Percentiles rank a stretch among this genome's conserved stretches.
These are phyloP conservation scores for Cerceris ruficornis DNA, from an alignment of 2,888 invertebrate genomes.

Conservation along the genomic window DNA sequence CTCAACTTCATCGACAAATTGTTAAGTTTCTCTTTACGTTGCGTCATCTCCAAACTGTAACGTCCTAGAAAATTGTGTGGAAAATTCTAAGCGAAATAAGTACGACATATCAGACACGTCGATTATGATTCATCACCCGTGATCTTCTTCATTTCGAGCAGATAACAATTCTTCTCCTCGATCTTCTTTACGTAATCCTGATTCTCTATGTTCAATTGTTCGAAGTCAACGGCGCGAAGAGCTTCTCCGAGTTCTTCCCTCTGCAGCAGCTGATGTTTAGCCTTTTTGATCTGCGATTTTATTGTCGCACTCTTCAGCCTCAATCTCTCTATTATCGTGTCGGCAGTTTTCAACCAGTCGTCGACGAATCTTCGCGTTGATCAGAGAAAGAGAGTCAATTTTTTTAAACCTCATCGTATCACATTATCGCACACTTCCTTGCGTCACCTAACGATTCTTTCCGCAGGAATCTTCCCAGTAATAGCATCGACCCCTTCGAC, in stretches of 20 bases:
- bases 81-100: not conserved
- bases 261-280: conserved; percentile 83
- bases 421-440: not conserved
- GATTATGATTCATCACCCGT: conserved; percentile 78
- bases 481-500: conserved; percentile 84
- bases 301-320: conserved; percentile 84
- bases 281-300: conserved; percentile 83
- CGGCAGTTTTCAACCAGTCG: conserved; percentile 84
- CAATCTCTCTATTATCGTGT: conserved; percentile 84
- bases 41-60: conserved; percentile 84
- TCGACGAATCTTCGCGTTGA: conserved; percentile 83
- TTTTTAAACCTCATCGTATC: too few species aligned
- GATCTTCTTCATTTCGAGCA: conserved; percentile 84
- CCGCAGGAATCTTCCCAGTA: conserved; percentile 85
- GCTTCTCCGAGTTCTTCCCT: conserved; percentile 85
- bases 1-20: conserved; percentile 82
- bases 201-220: conserved; percentile 86
- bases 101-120: not conserved
- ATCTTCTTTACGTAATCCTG: conserved; percentile 82
- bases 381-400: not conserved
- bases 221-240: conserved; percentile 85
- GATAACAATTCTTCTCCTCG: conserved; percentile 83
- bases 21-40: conserved; percentile 84
- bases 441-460: conserved; percentile 82
- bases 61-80: conserved; percentile 57